A percentile compares a stretch with the other conserved stretches of the same genome.
Evolutionary conservation across 1,140 invertebrate genomes (phyloP).

Genomic region (Sipha flava): DNA sequence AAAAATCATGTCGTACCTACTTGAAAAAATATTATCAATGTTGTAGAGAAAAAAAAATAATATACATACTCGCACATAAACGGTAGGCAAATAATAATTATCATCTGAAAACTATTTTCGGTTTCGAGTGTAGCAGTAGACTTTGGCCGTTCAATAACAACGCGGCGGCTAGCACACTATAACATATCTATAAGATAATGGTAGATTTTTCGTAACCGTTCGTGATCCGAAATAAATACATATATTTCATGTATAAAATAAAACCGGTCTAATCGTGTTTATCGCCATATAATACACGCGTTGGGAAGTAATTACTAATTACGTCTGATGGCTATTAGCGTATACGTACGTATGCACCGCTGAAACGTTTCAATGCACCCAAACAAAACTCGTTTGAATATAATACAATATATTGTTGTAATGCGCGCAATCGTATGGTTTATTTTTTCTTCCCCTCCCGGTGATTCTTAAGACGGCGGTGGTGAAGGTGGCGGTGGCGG

Average conservation of each 20-base stretch:
- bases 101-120: too few species aligned
- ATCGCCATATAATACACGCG: not conserved
- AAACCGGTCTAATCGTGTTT: slow-evolving; percentile 6
- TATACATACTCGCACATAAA: too few species aligned
- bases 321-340: not conserved
- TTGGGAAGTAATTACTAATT: not conserved
- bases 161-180: too few species aligned
- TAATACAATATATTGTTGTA: not conserved
- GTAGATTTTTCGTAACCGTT: not conserved
- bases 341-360: not conserved
- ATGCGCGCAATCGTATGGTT: not conserved
- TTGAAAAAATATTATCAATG: too few species aligned
- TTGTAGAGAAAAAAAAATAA: too few species aligned
- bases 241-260: not conserved
- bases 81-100: too few species aligned
- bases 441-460: not conserved
- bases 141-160: not conserved
- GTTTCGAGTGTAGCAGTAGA: too few species aligned
- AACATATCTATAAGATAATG: too few species aligned
- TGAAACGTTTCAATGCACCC: not conserved
- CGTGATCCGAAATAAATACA: not conserved
- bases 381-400: not conserved
- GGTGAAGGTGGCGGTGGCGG: not conserved
- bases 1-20: too few species aligned
- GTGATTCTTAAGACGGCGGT: not conserved